phyloP scores from a whole-genome alignment of 2,113 vertebrate genomes.

The Peromyscus polionotus region DNA sequence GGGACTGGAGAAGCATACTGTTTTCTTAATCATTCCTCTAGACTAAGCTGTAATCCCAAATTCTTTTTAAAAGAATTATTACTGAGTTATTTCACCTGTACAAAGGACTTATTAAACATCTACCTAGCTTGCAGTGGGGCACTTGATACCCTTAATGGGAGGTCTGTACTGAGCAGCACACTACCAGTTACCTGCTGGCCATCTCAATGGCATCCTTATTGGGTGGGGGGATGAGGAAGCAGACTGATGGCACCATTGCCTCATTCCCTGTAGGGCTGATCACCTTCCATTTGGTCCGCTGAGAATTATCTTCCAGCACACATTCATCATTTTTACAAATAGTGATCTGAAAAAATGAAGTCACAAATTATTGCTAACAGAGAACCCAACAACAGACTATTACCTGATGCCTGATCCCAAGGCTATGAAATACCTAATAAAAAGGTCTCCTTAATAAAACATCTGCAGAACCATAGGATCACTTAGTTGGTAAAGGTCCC shows the following conservation, averaged over 20 bases:
- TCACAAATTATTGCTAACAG: slow-evolving; percentile 40
- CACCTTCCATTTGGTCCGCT: slow-evolving; percentile 99
- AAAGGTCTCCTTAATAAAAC: not conserved
- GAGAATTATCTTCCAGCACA: slow-evolving; percentile 97
- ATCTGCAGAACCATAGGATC: not conserved
- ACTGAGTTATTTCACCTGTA: slow-evolving; percentile 23
- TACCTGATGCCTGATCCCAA: slow-evolving; percentile 29
- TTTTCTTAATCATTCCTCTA: slow-evolving; percentile 22
- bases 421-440: slow-evolving; percentile 9
- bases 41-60: slow-evolving; percentile 31
- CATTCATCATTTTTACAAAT: slow-evolving; percentile 97
- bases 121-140: slow-evolving; percentile 6
- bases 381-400: slow-evolving; percentile 55
- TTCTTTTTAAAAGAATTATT: slow-evolving; percentile 50
- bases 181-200: slow-evolving; percentile 91
- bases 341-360: slow-evolving; percentile 91
- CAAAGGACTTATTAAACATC: slow-evolving; percentile 38
- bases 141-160: not conserved
- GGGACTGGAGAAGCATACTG: not conserved
- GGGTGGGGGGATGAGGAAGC: slow-evolving; percentile 95
- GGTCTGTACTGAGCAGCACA: not conserved
- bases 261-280: slow-evolving; percentile 98
- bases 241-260: slow-evolving; percentile 99
- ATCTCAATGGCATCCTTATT: slow-evolving; percentile 96
- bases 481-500: not conserved